Evolutionary conservation across 2,888 invertebrate species (phyloP), one percentile per base, ranked within the genome.

Genomic region (Sepioteuthis lessoniana): DNA sequence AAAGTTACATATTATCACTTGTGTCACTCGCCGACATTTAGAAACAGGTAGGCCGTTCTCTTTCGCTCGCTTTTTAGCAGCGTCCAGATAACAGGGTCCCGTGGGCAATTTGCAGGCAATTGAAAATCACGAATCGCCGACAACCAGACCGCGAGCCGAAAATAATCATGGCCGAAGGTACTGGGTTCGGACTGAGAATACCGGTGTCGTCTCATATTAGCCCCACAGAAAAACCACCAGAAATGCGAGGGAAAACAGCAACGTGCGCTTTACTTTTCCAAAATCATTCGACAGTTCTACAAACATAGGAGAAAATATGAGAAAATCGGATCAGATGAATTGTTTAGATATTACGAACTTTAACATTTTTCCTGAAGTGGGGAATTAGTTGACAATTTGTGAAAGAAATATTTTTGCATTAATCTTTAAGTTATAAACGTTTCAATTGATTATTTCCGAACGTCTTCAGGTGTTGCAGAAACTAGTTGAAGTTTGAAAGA

Each of bases 1-100:
- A 76, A 76, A 76, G 76, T 76, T 76, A 76, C 76, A 76, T n/a
- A 76, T 76, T 76, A 76, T 35, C 76, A 76, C 76, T 76, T 76
- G 76, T 76, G 76, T 76, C 76, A 76, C 76, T 76, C 76, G 76
- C 76, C 76, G 76, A 76, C 76, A 25, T 76, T 76, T n/a, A 76
- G n/a, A 76, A 76, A 76, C 76, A 76, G 76, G 76, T 76, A 35
- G 76, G 76, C 76, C 35, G 76, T 76, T 76, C n/a, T 76, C n/a
- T 76, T 76, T 76, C 76, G 76, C 76, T 76, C 76, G 76, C 76
- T 76, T 76, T 76, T 76, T 76, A 76, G n/a, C 76, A 76, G 76
- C 76, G 76, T 76, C 76, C 76, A 76, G 76, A 76, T 76, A 76
- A 76, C 76, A 1, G 13, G 76, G 76, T 76, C 76, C 76, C 76